These are phyloP conservation scores for Myiozetetes cayanensis DNA, from an alignment of 2,113 vertebrate genomes.

Conservation along the genomic window DNA sequence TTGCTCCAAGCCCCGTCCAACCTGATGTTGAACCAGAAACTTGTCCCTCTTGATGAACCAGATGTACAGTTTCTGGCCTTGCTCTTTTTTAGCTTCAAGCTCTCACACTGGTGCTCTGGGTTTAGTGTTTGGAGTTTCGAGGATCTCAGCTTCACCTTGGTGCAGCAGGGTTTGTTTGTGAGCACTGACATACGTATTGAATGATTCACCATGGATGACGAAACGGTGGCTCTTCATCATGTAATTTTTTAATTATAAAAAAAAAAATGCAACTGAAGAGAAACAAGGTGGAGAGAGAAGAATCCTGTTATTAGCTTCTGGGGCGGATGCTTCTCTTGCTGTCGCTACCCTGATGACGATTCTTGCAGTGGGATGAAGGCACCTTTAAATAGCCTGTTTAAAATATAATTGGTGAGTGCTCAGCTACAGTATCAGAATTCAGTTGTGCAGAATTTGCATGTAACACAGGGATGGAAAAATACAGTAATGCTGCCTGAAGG, in stretches of 20 bases:
- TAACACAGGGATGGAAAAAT: background rate
- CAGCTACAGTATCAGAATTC: background rate
- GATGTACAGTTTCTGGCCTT: background rate
- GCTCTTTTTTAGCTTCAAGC: background rate
- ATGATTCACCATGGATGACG: background rate
- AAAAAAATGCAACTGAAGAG: background rate
- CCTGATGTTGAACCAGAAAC: background rate
- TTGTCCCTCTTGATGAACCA: background rate
- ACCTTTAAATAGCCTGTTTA: slow-evolving; percentile 9
- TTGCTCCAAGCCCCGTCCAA: background rate
- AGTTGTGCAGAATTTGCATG: background rate
- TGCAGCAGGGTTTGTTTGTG: background rate
- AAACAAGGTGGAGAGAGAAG: background rate
- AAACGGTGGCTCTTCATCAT: background rate
- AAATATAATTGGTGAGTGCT: background rate
- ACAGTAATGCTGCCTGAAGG: background rate
- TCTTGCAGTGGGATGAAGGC: background rate
- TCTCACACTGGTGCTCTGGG: background rate
- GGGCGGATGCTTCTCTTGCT: background rate
- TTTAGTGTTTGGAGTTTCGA: background rate
- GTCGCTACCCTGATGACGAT: background rate
- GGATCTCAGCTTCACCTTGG: background rate
- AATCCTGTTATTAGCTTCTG: background rate
- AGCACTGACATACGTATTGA: background rate
- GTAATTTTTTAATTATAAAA: background rate